Evolutionary conservation across 1,140 invertebrate genomes (phyloP), one percentile per base, ranked within the genome.

Genomic region (Popillia japonica): DNA sequence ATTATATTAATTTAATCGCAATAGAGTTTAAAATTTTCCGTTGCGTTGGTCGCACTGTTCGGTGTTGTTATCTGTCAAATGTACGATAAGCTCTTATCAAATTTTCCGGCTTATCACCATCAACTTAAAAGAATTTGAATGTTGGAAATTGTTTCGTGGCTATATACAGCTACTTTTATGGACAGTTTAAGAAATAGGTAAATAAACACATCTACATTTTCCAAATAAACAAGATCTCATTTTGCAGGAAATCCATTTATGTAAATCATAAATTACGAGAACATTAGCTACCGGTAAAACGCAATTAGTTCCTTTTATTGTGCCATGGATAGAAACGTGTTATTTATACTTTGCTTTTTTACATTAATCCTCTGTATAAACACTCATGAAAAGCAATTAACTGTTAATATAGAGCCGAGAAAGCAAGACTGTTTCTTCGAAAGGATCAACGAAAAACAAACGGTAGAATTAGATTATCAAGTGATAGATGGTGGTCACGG

Each of bases 401-500:
- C 93, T 7, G 89, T 94, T 17, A 91, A 90, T 79, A 88, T 95
- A n/a, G 90, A 91, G 75, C 88, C 93, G 40, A 91, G 92, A 2
- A 89, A 87, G 80, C 88, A 89, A 79, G 92, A 93, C 80, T 95
- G 94, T 82, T 93, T 94, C 81, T 94, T 89, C 84, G 91, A 94
- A 81, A 84, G 84, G 61, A 90, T 91, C 0, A 89, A 88, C 79
- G 83, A 86, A 22, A 88, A 89, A n/a, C 89, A 92, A 84, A 86
- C 88, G 4, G 90, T 94, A 76, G 93, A 94, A 82, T 87, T 94
- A 40, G 93, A 94, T 83, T 95, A 94, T 85, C 93, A 94, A 89
- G 93, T 94, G 0, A 94, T 95, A 82, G 92, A 94, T 84, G 92
- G 94, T 23, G 89, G 91, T 0, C 91, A 93, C 78, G 94, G 94